A percentile compares a stretch with the other conserved stretches of the same genome.
These are phyloP conservation scores for Hypercompe scribonia DNA, from an alignment of 2,888 invertebrate species.

Conservation along the genomic window DNA sequence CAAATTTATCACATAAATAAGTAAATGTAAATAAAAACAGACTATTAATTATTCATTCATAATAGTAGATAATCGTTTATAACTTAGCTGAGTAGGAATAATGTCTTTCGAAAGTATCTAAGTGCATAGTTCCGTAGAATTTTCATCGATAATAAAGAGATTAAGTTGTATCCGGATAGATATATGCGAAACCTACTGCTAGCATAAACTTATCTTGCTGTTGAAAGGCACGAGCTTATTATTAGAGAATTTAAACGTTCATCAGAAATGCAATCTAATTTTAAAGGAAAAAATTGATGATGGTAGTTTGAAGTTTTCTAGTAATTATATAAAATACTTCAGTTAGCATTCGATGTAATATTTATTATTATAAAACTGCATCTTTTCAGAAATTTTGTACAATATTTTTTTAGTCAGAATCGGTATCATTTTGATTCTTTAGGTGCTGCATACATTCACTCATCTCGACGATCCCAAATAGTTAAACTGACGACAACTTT, in stretches of 20 bases:
- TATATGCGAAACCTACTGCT: neutral
- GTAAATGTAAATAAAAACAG: too few species aligned
- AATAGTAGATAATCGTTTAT: neutral
- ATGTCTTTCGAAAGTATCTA: neutral
- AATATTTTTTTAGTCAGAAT: neutral
- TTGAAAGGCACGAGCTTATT: too few species aligned
- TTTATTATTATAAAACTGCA: neutral
- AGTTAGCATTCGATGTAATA: neutral
- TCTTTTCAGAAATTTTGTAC: neutral
- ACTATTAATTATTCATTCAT: neutral
- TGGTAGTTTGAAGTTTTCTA: too few species aligned
- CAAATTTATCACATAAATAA: neutral
- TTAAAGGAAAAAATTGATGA: too few species aligned
- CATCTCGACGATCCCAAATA: neutral
- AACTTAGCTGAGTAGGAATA: neutral
- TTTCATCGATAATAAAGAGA: too few species aligned
- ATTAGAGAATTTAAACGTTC: too few species aligned
- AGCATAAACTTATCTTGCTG: neutral
- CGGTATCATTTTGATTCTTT: too few species aligned
- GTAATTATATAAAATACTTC: too few species aligned
- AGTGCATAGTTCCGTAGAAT: neutral
- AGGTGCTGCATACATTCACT: neutral
- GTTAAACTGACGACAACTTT: neutral
- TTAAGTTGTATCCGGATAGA: too few species aligned
- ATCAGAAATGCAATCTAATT: too few species aligned